Conservation (phyloP, 2,113 vertebrate genomes). For the Perca flavescens region DNA sequence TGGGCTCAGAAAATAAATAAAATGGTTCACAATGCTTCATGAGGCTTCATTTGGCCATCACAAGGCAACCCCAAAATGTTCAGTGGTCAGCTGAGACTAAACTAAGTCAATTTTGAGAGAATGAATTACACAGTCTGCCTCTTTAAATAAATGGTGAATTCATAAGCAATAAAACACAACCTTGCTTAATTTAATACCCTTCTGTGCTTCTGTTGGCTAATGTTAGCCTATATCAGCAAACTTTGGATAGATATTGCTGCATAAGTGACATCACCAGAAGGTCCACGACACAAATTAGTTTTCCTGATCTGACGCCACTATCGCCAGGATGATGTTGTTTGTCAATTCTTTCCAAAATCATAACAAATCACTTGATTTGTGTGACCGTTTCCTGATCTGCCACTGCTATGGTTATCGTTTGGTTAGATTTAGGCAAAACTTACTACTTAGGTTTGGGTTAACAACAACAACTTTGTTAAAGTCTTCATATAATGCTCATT, state of each 20-base stretch:
- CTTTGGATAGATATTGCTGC: not conserved
- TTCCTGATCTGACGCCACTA: too few relatives aligned
- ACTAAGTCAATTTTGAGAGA: not conserved
- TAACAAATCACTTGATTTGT: too few relatives aligned
- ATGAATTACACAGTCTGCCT: not conserved
- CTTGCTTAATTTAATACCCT: not conserved
- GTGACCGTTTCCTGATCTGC: too few relatives aligned
- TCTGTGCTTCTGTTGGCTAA: not conserved
- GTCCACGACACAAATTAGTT: too few relatives aligned
- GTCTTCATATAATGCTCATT: too few relatives aligned
- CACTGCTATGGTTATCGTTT: not conserved
- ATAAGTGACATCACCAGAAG: not conserved
- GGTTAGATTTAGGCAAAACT: not conserved
- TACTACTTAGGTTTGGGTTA: not conserved
- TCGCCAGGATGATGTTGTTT: too few relatives aligned
- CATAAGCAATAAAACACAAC: not conserved
- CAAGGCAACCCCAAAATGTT: too few relatives aligned
- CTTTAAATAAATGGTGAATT: not conserved
- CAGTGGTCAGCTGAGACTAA: too few relatives aligned
- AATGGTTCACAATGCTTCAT: too few relatives aligned
- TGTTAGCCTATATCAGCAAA: not conserved
- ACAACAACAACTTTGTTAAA: not conserved
- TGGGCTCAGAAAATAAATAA: too few relatives aligned
- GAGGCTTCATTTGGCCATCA: too few relatives aligned
- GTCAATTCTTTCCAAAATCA: too few relatives aligned